Evolutionary conservation across 2,888 invertebrate genomes (phyloP).

Genomic region (Silvanus unidentatus): DNA sequence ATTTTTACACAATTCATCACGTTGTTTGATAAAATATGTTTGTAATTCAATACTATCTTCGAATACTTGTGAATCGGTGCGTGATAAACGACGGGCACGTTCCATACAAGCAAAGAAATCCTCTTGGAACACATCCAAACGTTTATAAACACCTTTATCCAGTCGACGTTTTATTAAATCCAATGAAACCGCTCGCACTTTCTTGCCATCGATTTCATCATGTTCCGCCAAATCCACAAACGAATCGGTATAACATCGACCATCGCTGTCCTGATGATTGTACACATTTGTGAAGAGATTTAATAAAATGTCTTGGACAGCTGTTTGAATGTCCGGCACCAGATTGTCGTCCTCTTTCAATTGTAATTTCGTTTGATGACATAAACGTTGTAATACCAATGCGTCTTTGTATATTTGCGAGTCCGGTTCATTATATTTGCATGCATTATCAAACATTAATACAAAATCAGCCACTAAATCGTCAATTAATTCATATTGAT

Average conservation of each 20-base stretch:
- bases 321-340: slow-evolving; percentile 82
- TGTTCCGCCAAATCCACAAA: slow-evolving; percentile 90
- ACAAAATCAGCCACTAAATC: slow-evolving; percentile 85
- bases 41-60: slow-evolving; percentile 94
- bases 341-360: slow-evolving; percentile 75
- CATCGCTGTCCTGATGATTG: slow-evolving; percentile 95
- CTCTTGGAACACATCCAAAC: slow-evolving; percentile 93
- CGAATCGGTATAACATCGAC: slow-evolving; percentile 93
- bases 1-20: slow-evolving; percentile 67
- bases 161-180: slow-evolving; percentile 90
- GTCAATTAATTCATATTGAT: slow-evolving; percentile 72
- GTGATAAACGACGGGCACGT: slow-evolving; percentile 76
- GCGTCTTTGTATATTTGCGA: slow-evolving; percentile 97
- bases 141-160: slow-evolving; percentile 85
- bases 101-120: slow-evolving; percentile 94
- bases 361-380: slow-evolving; percentile 86
- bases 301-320: slow-evolving; percentile 85
- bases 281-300: slow-evolving; percentile 90
- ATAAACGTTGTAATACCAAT: slow-evolving; percentile 82
- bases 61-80: slow-evolving; percentile 91
- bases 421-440: slow-evolving; percentile 95
- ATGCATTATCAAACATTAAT: slow-evolving; percentile 93
- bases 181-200: slow-evolving; percentile 75
- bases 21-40: slow-evolving; percentile 76
- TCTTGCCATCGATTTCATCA: slow-evolving; percentile 66